A percentile compares a stretch with the other conserved stretches of the same genome.
Evolutionary conservation across 2,797 vertebrate species (phyloP).

Genomic region (Crypturellus tataupa): DNA sequence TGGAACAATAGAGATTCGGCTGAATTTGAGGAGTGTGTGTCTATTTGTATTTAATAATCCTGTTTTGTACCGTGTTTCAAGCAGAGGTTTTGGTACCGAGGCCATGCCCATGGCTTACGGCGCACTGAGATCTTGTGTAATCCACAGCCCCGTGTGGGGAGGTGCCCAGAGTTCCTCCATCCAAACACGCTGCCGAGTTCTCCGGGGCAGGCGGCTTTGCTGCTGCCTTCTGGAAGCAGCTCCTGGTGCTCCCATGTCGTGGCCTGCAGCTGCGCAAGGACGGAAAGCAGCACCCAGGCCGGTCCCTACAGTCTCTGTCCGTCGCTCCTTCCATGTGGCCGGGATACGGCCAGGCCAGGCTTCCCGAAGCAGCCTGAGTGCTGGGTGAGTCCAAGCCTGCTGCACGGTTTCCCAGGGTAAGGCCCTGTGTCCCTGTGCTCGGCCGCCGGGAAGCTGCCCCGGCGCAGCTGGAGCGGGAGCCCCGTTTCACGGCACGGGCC

Average conservation of each 20-base stretch:
- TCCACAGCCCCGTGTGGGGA: neutral
- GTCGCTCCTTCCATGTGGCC: neutral
- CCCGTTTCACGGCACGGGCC: too few relatives aligned
- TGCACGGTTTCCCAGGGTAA: neutral
- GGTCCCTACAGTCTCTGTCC: neutral
- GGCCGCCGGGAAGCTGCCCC: neutral
- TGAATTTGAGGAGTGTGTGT: neutral
- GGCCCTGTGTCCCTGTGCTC: neutral
- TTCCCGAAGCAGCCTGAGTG: neutral
- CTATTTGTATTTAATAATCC: neutral
- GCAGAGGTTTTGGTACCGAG: neutral
- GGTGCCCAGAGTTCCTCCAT: neutral
- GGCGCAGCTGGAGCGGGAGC: neutral
- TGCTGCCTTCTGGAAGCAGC: conserved; percentile 49
- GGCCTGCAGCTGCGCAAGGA: too few relatives aligned
- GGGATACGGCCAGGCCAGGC: neutral
- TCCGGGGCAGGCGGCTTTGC: conserved; percentile 3
- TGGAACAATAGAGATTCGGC: neutral
- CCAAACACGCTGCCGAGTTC: conserved; percentile 30
- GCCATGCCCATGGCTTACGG: neutral
- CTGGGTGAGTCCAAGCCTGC: neutral
- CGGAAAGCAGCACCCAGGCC: neutral
- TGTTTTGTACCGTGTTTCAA: neutral
- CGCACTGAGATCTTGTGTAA: neutral
- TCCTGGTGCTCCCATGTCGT: neutral